Percentiles rank a stretch among this genome's conserved stretches.
Evolutionary conservation across 2,888 invertebrate genomes (phyloP).

Genomic region (Buathra laborator): DNA sequence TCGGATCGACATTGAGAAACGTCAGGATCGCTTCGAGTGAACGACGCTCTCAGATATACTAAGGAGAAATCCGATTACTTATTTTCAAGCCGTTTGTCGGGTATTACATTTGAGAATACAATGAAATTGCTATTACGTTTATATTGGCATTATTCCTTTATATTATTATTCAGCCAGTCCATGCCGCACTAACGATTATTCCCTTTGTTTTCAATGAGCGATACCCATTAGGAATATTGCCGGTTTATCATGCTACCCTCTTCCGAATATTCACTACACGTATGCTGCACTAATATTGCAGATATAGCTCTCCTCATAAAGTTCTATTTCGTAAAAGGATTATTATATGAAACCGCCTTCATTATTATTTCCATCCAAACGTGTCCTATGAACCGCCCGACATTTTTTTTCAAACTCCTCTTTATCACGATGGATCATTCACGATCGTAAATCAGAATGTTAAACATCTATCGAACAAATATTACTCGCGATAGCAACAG

Average conservation of each 20-base stretch:
- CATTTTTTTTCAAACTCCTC: too few species aligned
- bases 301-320: neutral
- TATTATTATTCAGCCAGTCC: neutral
- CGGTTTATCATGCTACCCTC: neutral
- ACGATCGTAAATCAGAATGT: too few species aligned
- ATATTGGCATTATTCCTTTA: neutral
- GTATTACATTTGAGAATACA: neutral
- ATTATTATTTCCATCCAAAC: too few species aligned
- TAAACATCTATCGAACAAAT: too few species aligned
- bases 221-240: neutral
- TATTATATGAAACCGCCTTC: too few species aligned
- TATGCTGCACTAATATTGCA: neutral
- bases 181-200: neutral
- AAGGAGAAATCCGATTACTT: neutral
- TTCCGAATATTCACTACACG: neutral
- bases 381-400: too few species aligned
- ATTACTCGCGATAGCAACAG: too few species aligned
- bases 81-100: neutral
- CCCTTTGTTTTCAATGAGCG: neutral
- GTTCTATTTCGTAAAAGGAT: too few species aligned
- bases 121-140: neutral
- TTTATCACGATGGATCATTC: too few species aligned
- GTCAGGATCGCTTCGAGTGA: neutral
- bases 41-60: neutral
- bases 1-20: neutral